Evolutionary conservation across 2,888 invertebrate species (phyloP), one percentile per base, ranked within the genome.

Genomic region (Clitarchus hookeri): DNA sequence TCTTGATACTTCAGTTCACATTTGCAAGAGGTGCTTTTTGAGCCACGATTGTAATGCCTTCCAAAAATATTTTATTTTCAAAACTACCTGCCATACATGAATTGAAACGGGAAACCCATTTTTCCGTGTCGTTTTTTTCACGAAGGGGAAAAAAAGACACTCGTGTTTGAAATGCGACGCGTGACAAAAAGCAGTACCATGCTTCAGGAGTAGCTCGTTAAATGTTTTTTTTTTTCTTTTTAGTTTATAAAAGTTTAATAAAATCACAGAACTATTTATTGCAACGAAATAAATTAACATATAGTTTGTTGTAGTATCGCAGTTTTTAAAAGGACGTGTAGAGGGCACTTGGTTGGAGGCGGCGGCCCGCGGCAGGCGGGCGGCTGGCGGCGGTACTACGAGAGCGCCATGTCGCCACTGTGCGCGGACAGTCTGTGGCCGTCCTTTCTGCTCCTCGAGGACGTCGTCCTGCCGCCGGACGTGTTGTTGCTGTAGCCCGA

Each of bases 401-500:
- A 88, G n/a, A 87, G 53, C 19, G 87, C 87, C 2, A 87, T 54
- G 54, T 88, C 87, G 6, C 87, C 88, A 44, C 87, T 87, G 44
- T 86, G 88, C 44, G 85, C 86, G n/a, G 88, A 87, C 44, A 87
- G 88, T 88, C 88, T 88, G 85, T 88, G 88, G 13, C 65, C 54
- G 79, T 86, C 88, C 84, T 87, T 87, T 8, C 87, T 54, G 36
- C 87, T 86, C n/a, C 90, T 89, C 25, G 85, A 93, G 6, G 93
- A 93, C 6, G 93, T 93, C 6, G 93, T 93, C 85, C 94, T 91
- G 1, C 94, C 94, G 0, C 95, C 95, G 88, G 95, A 95, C 8
- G 95, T 96, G 90, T 95, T 95, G 91, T 97, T 96, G 91, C 96
- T 97, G 91, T 97, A 97, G 16, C 97, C 96, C 83, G 96, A 96